A percentile compares a stretch with the other conserved stretches of the same genome.
Evolutionary conservation across 1,140 invertebrate species (phyloP).

Genomic region (Brachionus rubens): DNA sequence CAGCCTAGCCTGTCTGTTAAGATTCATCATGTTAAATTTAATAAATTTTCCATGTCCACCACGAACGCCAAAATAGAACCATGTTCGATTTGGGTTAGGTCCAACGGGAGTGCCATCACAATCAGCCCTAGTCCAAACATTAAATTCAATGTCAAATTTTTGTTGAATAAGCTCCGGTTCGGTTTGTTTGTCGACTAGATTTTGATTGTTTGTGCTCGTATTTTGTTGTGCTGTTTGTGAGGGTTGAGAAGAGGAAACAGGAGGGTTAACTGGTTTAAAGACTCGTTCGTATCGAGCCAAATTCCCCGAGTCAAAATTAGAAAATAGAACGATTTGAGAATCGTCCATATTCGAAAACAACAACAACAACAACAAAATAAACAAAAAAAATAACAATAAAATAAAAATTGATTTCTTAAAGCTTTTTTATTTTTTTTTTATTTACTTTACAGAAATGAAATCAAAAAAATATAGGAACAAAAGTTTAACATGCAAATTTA

Average conservation of each 20-base stretch:
- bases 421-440: not conserved
- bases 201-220: no score
- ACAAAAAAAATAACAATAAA: not conserved
- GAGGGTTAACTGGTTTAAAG: slow-evolving; percentile 48
- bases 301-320: slow-evolving; percentile 83
- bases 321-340: slow-evolving; percentile 61
- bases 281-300: slow-evolving; percentile 69
- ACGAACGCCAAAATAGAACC: slow-evolving; percentile 86
- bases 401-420: no score
- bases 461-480: not conserved
- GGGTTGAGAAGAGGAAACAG: no score
- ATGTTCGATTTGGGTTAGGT: slow-evolving; percentile 79
- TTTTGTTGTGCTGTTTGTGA: no score
- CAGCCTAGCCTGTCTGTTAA: slow-evolving; percentile 83
- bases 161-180: slow-evolving; percentile 52
- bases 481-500: slow-evolving; percentile 16
- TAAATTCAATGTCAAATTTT: slow-evolving; percentile 73
- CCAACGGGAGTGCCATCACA: slow-evolving; percentile 78
- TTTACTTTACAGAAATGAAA: not conserved
- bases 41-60: slow-evolving; percentile 66
- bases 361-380: not conserved
- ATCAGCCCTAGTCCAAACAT: slow-evolving; percentile 84
- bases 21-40: slow-evolving; percentile 78
- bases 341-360: slow-evolving; percentile 30
- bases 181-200: slow-evolving; percentile 19